A percentile compares a stretch with the other conserved stretches of the same genome.
These are phyloP conservation scores for Galeopsomyia nigrocyanea DNA, from an alignment of 2,888 invertebrate genomes.

Conservation along the genomic window DNA sequence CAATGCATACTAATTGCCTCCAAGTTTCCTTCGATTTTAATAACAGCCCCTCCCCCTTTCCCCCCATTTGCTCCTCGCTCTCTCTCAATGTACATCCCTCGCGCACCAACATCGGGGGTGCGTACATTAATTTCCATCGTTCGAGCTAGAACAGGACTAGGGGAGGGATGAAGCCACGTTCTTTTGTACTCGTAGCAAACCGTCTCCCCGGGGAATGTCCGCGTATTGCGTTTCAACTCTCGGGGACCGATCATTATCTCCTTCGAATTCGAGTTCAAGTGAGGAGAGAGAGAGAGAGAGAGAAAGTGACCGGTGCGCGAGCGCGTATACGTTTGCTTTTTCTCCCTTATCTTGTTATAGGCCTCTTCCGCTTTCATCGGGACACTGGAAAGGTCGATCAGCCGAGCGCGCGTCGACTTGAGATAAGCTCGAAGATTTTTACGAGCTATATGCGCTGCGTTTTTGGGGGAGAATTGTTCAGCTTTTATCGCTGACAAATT, in stretches of 20 bases:
- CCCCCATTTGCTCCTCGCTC: not conserved
- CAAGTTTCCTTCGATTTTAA: conserved; percentile 39
- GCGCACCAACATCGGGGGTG: not conserved
- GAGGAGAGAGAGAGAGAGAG: conserved; percentile 12
- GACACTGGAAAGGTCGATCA: too few species aligned
- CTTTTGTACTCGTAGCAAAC: conserved; percentile 26
- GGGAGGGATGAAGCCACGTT: conserved; percentile 4
- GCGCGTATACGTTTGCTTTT: not conserved
- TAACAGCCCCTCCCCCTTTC: conserved; percentile 21
- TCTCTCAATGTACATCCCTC: conserved; percentile 4
- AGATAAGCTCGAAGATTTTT: too few species aligned
- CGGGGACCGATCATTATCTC: conserved; percentile 63
- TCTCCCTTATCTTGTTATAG: conserved; percentile 32
- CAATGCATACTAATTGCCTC: conserved; percentile 43
- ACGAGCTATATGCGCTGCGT: too few species aligned
- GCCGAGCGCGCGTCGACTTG: too few species aligned
- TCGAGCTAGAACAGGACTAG: conserved; percentile 27
- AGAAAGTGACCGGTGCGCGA: not conserved
- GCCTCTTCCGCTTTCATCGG: conserved; percentile 13
- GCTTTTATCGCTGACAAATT: too few species aligned
- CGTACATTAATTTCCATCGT: conserved; percentile 47
- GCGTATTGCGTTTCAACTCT: conserved; percentile 60
- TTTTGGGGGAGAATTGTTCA: too few species aligned
- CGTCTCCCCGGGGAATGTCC: conserved; percentile 61
- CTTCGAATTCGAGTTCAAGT: conserved; percentile 52